Conservation (phyloP, 53 echinoderm and acorn worm genomes). For the Temnopleurus reevesii region DNA sequence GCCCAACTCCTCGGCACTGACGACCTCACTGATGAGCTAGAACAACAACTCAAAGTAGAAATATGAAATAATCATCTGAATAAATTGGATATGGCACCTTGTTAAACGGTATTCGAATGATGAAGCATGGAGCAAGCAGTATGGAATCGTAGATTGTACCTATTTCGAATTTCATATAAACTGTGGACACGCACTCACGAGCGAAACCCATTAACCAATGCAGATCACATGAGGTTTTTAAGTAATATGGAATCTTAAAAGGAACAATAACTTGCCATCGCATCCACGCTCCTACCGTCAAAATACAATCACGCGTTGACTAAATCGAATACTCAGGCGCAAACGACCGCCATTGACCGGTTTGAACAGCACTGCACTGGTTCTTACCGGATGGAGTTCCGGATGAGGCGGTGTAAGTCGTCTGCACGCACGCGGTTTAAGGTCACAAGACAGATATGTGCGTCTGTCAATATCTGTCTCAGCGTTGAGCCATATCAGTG, state of each 20-base stretch:
- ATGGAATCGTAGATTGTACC: not conserved
- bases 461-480: not conserved
- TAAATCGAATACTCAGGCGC: no score
- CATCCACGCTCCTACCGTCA: not conserved
- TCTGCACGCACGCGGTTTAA: not conserved
- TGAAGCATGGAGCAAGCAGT: not conserved
- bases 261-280: not conserved
- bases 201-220: not conserved
- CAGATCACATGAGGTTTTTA: not conserved
- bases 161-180: not conserved
- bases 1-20: constrained; percentile 44
- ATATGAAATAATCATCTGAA: constrained; percentile 26
- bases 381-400: not conserved
- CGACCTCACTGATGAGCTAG: constrained; percentile 45
- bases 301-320: constrained; percentile 10
- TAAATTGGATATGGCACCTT: constrained; percentile 31
- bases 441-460: no score
- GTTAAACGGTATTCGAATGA: constrained; percentile 6
- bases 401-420: not conserved
- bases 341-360: not conserved
- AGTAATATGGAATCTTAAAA: not conserved
- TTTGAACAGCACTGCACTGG: not conserved
- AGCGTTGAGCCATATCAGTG: not conserved
- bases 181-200: not conserved
- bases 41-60: constrained; percentile 58